phyloP scores from a whole-genome alignment of 2,797 vertebrate genomes.

The Cyprinella venusta region DNA sequence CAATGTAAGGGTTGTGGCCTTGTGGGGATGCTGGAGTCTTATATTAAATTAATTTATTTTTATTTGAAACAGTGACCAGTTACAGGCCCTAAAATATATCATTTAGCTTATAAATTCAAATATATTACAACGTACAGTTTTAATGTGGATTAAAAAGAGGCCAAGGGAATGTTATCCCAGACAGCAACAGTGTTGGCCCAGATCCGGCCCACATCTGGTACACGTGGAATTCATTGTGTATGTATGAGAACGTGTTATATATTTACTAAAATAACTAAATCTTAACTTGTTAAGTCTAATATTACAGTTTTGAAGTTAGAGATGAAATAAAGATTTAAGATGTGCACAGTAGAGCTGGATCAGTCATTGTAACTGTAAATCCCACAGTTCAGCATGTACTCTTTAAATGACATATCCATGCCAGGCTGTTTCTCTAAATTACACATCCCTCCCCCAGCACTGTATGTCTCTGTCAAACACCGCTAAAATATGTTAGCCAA shows the following conservation, averaged over 20 bases:
- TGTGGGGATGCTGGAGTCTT: too few species aligned
- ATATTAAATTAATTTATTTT: not conserved
- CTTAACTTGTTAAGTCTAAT: not conserved
- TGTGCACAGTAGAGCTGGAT: slow-evolving; percentile 41
- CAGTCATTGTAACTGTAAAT: slow-evolving; percentile 53
- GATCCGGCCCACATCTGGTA: too few species aligned
- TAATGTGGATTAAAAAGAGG: not conserved
- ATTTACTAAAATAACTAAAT: not conserved
- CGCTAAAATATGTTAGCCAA: slow-evolving; percentile 28
- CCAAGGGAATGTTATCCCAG: not conserved
- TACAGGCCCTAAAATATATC: not conserved
- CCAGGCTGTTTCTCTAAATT: slow-evolving; percentile 49
- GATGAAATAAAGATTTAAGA: not conserved
- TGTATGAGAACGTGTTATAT: not conserved
- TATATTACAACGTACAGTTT: not conserved
- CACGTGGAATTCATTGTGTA: not conserved
- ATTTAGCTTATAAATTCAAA: not conserved
- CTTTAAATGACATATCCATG: slow-evolving; percentile 20
- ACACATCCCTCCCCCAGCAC: slow-evolving; percentile 41
- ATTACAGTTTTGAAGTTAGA: not conserved
- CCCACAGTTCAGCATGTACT: slow-evolving; percentile 26
- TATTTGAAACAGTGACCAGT: not conserved
- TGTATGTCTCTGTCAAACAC: slow-evolving; percentile 54
- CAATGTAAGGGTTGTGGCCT: too few species aligned
- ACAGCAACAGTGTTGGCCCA: too few species aligned